Evolutionary conservation across 2,888 invertebrate genomes (phyloP).

Genomic region (Brachypalpus laphriformis): DNA sequence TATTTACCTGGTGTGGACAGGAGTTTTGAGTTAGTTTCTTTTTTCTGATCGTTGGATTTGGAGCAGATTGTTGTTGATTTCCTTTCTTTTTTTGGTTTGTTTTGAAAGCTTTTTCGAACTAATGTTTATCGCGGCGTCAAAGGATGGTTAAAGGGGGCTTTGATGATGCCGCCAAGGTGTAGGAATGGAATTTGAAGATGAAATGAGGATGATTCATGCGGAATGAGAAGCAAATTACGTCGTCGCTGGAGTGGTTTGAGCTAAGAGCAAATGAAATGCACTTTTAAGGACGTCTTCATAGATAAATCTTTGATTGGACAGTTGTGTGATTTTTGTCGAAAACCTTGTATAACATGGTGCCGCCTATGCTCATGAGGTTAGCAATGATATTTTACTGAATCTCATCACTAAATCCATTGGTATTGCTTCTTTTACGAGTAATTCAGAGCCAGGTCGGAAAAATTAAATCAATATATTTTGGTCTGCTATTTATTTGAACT

Average conservation of each 20-base stretch:
- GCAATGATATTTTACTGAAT: too few relatives aligned
- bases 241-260: background rate
- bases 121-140: slow-evolving; percentile 33
- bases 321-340: too few relatives aligned
- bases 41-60: slow-evolving; percentile 42
- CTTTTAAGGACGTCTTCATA: too few relatives aligned
- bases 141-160: slow-evolving; percentile 25
- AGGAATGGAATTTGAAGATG: slow-evolving; percentile 37
- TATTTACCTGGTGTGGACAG: slow-evolving; percentile 52
- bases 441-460: too few relatives aligned
- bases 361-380: too few relatives aligned
- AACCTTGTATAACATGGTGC: too few relatives aligned
- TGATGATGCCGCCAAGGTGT: slow-evolving; percentile 51
- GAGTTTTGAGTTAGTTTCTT: slow-evolving; percentile 61
- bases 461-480: too few relatives aligned
- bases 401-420: too few relatives aligned
- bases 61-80: slow-evolving; percentile 57
- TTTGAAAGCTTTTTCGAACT: slow-evolving; percentile 59
- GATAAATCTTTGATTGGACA: too few relatives aligned
- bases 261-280: background rate
- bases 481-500: too few relatives aligned
- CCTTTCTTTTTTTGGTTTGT: slow-evolving; percentile 22
- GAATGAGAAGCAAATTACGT: background rate
- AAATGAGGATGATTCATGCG: background rate
- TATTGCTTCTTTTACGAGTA: too few relatives aligned